phyloP scores from a whole-genome alignment of 1,140 invertebrate genomes.

The Spodoptera litura region DNA sequence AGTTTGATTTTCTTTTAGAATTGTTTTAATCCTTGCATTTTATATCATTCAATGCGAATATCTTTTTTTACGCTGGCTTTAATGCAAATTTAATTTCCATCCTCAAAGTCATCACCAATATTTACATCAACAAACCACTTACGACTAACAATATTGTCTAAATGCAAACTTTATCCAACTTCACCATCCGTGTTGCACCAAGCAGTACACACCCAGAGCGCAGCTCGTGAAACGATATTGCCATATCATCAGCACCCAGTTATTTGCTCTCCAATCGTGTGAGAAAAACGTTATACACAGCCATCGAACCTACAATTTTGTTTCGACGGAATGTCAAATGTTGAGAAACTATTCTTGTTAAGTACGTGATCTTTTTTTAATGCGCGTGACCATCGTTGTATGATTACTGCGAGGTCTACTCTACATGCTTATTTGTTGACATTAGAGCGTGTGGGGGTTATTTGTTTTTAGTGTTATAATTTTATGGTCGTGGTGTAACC shows the following conservation, averaged over 20 bases:
- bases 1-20: too few relatives aligned
- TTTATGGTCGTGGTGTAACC: neutral
- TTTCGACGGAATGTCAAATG: slow-evolving; percentile 76
- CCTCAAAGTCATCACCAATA: too few relatives aligned
- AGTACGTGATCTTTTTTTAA: slow-evolving; percentile 39
- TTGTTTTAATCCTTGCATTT: too few relatives aligned
- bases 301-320: slow-evolving; percentile 75
- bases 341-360: slow-evolving; percentile 61
- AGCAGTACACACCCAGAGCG: slow-evolving; percentile 58
- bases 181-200: neutral
- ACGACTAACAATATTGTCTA: neutral
- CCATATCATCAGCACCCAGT: slow-evolving; percentile 78
- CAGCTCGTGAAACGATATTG: slow-evolving; percentile 71
- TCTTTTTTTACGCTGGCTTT: too few relatives aligned
- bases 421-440: slow-evolving; percentile 30
- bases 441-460: slow-evolving; percentile 20
- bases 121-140: too few relatives aligned
- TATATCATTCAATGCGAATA: too few relatives aligned
- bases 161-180: neutral
- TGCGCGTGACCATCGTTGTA: slow-evolving; percentile 30
- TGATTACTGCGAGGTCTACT: slow-evolving; percentile 17
- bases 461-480: slow-evolving; percentile 25
- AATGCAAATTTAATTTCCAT: too few relatives aligned
- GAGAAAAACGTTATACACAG: slow-evolving; percentile 74
- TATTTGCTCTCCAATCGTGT: slow-evolving; percentile 81